Evolutionary conservation across 2,113 vertebrate genomes (phyloP), one percentile per base, ranked within the genome.

Genomic region (Sterna hirundo): DNA sequence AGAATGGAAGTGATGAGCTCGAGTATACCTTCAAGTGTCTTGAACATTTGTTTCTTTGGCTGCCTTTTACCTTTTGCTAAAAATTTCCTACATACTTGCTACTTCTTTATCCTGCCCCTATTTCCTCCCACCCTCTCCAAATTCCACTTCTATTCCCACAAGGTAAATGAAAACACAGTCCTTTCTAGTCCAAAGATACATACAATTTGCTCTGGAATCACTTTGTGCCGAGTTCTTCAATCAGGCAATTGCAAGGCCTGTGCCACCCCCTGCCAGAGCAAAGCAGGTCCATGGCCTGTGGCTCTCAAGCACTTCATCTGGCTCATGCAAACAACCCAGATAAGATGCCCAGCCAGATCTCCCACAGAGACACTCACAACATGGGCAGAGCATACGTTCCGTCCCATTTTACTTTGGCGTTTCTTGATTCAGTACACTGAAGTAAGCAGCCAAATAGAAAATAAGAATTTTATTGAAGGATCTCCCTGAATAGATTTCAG

Each of bases 141-240:
- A 84, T 64, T 61, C 40, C 47, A 68, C 25, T 66, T 86, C 64
- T 68, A 18, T 68, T 88, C 76, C 42, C 26, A 69, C 55, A 42
- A 47, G 10, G 5, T 30, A 62, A 86, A 83, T 74, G 75, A 60
- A 60, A 81, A 32, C 61, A 47, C 71, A 66, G 5, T 29, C 34
- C 20, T 7, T 57, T n/a, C 54, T 58, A 38, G 22, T 61, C 55
- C 58, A 58, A 84, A 72, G 70, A 25, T 15, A 46, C 3, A 38
- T 29, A 34, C 4, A 7, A 34, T 70, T 85, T 84, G 46, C 16
- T 68, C 47, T 26, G 36, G 52, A 81, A 65, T 40, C 25, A 19
- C 44, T 68, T 42, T 16, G 32, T 55, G n/a, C 23, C 1, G 0
- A 1, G 1, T 54, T 66, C n/a, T 65, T 72, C 58, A 34, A 26